Percentiles rank a stretch among this genome's conserved stretches.
phyloP scores from a whole-genome alignment of 2,888 invertebrate species.

The Erpobdella octoculata region DNA sequence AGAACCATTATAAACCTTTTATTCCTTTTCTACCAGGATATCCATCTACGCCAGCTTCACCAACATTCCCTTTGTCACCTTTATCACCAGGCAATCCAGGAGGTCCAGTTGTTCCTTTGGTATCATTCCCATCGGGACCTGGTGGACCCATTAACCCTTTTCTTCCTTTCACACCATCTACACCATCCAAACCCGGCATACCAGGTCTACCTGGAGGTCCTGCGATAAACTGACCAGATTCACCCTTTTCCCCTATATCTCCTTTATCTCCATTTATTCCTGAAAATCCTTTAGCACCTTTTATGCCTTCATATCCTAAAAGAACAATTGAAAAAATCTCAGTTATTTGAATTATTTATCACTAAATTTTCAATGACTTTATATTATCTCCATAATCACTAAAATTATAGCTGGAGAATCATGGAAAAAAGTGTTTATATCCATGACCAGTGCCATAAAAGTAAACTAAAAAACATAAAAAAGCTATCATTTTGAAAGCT shows the following conservation, averaged over 20 bases:
- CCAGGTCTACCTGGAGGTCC: constrained; percentile 25
- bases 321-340: constrained; percentile 8
- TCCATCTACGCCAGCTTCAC: constrained; percentile 25
- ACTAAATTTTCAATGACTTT: too few species aligned
- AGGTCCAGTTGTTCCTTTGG: constrained; percentile 28
- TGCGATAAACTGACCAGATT: constrained; percentile 16
- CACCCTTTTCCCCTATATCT: constrained; percentile 28
- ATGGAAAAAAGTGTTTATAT: too few species aligned
- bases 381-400: too few species aligned
- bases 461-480: background rate
- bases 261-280: constrained; percentile 31
- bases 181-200: constrained; percentile 30
- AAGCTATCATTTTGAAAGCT: background rate
- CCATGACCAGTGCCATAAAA: too few species aligned
- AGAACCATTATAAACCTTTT: constrained; percentile 23
- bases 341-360: background rate
- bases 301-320: constrained; percentile 33
- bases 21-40: constrained; percentile 30
- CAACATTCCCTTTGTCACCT: constrained; percentile 32
- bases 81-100: constrained; percentile 31
- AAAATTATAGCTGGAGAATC: too few species aligned
- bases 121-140: constrained; percentile 32
- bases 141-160: constrained; percentile 27
- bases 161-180: constrained; percentile 30
- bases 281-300: constrained; percentile 35